Base-by-base conservation (phyloP, 2,113 vertebrate genomes). In the Okapia johnstoni region DNA sequence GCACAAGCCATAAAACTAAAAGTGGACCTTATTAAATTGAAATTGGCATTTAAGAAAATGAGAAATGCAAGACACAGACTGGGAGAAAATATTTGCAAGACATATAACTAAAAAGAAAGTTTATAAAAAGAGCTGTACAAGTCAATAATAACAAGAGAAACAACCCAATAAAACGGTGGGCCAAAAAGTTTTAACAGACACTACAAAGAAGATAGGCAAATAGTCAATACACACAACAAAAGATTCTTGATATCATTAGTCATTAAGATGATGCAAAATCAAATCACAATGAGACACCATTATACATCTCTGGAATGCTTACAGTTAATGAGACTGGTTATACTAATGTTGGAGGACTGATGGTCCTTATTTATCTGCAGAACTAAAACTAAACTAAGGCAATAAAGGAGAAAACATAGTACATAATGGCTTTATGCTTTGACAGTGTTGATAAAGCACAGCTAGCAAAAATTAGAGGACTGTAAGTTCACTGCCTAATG, bases 91-190 rank as follows among this genome's bases (percentile, higher is more conserved):
- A 96, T 96, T 63, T 94, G 12, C 36, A 93, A 90, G 30, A 81
- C 21, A 80, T 30, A 50, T 85, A 93, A 87, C 23, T 40, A 25
- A 89, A 81, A 8, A 87, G 54, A 96, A 90, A 43, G 54, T 61
- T 85, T 91, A 85, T 85, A 63, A 61, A 92, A 81, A 81, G 40
- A 88, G 48, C 30, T 85, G 48, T 93, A 48, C 3, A 88, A 63
- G 46, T 85, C 76, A 93, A 46, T 77, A 58, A 58, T 13, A 85
- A 93, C 19, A 97, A 95, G 33, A 94, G 54, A 93, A 97, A 93
- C 14, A 94, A 54, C 43, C 17, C 61, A 81, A 50, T 85, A 88
- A 92, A 94, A 97, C 8, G 25, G 91, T 28, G 30, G 80, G 25
- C 17, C 40, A 86, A 50, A 63, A 93, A 61, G 21, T 85, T 76